These are phyloP conservation scores for Dolichomitus sp. DNA, from an alignment of 2,888 invertebrate species.

Conservation along the genomic window DNA sequence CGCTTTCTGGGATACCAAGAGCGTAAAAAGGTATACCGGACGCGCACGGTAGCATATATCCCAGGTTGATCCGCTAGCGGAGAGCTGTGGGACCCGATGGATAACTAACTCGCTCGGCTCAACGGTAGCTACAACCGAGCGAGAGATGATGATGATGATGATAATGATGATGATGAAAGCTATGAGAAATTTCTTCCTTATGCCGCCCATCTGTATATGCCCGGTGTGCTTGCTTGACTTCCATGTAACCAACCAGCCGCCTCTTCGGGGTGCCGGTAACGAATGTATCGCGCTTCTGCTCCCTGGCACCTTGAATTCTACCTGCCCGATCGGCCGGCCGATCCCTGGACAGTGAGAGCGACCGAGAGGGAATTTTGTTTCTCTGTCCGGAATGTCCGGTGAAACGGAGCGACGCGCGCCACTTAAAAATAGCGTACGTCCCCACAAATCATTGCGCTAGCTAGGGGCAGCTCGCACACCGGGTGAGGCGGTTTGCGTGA, in stretches of 20 bases:
- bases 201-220: conserved; percentile 36
- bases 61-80: conserved; percentile 33
- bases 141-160: conserved; percentile 54
- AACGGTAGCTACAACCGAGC: conserved; percentile 72
- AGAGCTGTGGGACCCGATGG: conserved; percentile 68
- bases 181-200: conserved; percentile 62
- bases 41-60: conserved; percentile 50
- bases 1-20: conserved; percentile 50
- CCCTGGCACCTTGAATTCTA: conserved; percentile 60
- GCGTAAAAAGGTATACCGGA: conserved; percentile 56
- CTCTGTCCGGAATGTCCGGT: conserved; percentile 58
- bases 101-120: conserved; percentile 72
- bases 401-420: conserved; percentile 66
- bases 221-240: conserved; percentile 13
- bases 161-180: conserved; percentile 62
- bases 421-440: conserved; percentile 72
- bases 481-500: conserved; percentile 19
- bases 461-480: conserved; percentile 23
- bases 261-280: conserved; percentile 66
- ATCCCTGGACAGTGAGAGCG: conserved; percentile 9
- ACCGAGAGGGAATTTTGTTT: conserved; percentile 23
- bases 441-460: conserved; percentile 70
- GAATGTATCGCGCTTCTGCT: conserved; percentile 61
- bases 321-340: conserved; percentile 43
- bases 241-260: conserved; percentile 12